phyloP scores from a whole-genome alignment of 2,888 invertebrate species.

The Apantesis nais region DNA sequence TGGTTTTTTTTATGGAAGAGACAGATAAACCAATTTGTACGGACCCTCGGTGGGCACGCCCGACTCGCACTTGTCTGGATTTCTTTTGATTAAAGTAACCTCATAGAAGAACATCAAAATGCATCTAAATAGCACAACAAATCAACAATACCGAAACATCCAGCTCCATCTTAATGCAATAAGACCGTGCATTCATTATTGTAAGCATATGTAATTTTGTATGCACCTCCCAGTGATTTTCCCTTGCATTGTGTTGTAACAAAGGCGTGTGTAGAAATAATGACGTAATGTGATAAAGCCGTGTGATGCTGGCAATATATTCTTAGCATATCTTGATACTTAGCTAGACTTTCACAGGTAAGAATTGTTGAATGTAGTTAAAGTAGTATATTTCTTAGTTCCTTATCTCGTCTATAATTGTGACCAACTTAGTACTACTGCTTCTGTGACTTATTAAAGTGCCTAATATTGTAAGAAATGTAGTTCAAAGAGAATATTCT shows the following conservation, averaged over 20 bases:
- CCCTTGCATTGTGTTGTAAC: conserved; percentile 10
- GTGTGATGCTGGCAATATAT: not conserved
- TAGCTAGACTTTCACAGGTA: not conserved
- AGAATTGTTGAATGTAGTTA: not conserved
- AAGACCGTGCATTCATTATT: conserved; percentile 2
- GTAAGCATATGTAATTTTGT: conserved; percentile 14
- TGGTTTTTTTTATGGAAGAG: too few relatives aligned
- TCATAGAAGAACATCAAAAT: not conserved
- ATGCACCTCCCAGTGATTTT: conserved; percentile 10
- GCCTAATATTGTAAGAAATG: not conserved
- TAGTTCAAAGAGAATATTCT: not conserved
- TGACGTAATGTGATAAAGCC: not conserved
- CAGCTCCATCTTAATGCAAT: not conserved
- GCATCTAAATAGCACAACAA: not conserved
- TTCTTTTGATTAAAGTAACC: not conserved
- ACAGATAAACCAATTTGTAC: too few relatives aligned
- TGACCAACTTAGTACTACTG: not conserved
- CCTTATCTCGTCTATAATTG: not conserved
- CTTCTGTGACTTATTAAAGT: too few relatives aligned
- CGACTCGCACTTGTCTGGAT: too few relatives aligned
- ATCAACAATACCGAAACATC: not conserved
- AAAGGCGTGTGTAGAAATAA: conserved; percentile 2
- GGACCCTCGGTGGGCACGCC: too few relatives aligned
- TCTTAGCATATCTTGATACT: not conserved
- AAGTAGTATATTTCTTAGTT: not conserved